Base-by-base conservation (phyloP, 1,140 invertebrate genomes). In the Drosophila equinoxialis region DNA sequence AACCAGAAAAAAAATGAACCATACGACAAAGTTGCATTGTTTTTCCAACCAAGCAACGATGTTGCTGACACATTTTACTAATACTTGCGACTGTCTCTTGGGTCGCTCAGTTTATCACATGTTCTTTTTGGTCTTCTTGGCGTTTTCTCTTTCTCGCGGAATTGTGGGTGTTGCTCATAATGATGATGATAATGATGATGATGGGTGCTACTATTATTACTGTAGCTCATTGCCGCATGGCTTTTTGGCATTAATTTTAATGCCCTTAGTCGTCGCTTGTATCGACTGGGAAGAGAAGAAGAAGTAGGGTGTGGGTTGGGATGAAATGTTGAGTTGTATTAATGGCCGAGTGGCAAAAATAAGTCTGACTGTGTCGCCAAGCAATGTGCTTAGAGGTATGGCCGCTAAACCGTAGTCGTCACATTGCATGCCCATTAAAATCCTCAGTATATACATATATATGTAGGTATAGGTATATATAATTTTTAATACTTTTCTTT, bases 401-500 rank as follows among this genome's bases (percentile, higher is more conserved):
- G 33, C 37, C 33, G 1, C 55, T 17, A 30, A 26, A 14, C 6
- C 41, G 23, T 39, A 33, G n/a, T 39, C 35, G 33, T 74, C 57
- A 69, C 65, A 82, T 72, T 82, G 67, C 66, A 42, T 62, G 74
- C 60, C 70, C 83, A 86, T 86, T 87, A 86, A 87, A 76, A 59
- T 72, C 2, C 37, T 39, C 2, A 11, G 64, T 61, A 57, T 63
- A 60, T 51, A n/a, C n/a, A 51, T 35, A n/a, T 37, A 45, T 45
- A 30, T 30, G 6, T 6, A 30, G 30, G 30, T 30, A 30, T 30
- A 6, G 6, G 30, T 63, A 55, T 51, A 51, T 41, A 20, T 42
- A 45, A 39, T 41, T 59, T 63, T 59, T 65, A 13, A 23, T 62
- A 48, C 41, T 17, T 54, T 72, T 17, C 35, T 57, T 37, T 51